Percentiles rank a stretch among this genome's conserved stretches.
phyloP scores from a whole-genome alignment of 2,797 vertebrate species.

The Peromyscus attwateri region DNA sequence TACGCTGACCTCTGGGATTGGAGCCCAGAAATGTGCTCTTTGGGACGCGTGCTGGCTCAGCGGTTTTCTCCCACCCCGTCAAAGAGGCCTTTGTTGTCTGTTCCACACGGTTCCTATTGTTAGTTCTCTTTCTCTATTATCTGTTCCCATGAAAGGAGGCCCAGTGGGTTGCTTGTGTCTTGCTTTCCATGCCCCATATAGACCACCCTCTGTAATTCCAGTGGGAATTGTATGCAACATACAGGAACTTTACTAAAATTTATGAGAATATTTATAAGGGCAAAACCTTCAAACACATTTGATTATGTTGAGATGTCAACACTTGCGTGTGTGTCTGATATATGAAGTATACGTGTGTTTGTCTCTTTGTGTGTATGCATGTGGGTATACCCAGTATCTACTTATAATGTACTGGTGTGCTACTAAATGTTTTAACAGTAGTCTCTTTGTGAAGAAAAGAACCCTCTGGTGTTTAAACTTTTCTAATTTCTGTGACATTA shows the following conservation, averaged over 20 bases:
- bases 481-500: neutral
- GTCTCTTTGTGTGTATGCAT: neutral
- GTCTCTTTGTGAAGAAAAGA: neutral
- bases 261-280: conserved; percentile 23
- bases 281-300: neutral
- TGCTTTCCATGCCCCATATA: neutral
- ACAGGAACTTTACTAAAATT: neutral
- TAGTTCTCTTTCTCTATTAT: conserved; percentile 4
- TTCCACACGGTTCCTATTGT: neutral
- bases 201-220: neutral
- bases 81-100: conserved; percentile 36
- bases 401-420: neutral
- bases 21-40: neutral
- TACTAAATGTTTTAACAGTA: neutral
- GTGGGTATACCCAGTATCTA: neutral
- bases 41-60: conserved; percentile 6
- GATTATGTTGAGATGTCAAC: neutral
- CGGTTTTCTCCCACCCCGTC: neutral
- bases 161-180: conserved; percentile 30
- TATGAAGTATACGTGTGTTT: neutral
- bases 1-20: conserved; percentile 42
- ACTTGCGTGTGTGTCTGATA: neutral
- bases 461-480: neutral
- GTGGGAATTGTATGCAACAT: neutral
- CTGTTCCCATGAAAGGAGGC: conserved; percentile 7